Evolutionary conservation across 2,888 invertebrate species (phyloP).

Genomic region (Ichneumoninae sp.): DNA sequence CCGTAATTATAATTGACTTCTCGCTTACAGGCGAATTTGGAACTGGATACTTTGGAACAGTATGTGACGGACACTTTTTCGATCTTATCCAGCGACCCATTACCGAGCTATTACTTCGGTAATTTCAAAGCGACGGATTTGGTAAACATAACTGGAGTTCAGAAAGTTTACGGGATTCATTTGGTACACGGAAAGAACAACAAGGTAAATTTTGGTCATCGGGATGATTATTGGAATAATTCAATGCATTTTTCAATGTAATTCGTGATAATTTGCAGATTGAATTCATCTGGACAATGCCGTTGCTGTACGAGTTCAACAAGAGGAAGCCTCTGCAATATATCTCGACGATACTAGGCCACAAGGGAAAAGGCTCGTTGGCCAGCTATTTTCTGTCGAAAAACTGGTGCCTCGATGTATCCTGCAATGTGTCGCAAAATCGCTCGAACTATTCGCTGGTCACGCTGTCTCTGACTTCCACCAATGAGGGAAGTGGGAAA

Average conservation of each 20-base stretch:
- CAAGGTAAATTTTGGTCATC: background rate
- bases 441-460: conserved; percentile 92
- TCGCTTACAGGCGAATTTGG: conserved; percentile 85
- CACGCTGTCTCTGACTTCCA: conserved; percentile 90
- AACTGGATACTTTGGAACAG: conserved; percentile 87
- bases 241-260: too few species aligned
- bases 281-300: conserved; percentile 88
- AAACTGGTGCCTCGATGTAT: conserved; percentile 91
- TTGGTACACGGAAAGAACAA: background rate
- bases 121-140: conserved; percentile 1
- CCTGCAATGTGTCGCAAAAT: conserved; percentile 89
- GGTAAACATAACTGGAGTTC: background rate
- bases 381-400: conserved; percentile 91
- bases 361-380: conserved; percentile 94
- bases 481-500: conserved; percentile 90
- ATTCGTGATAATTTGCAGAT: conserved; percentile 79
- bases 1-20: conserved; percentile 2
- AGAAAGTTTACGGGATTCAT: background rate
- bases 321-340: conserved; percentile 91
- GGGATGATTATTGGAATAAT: background rate
- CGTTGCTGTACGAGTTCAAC: conserved; percentile 88
- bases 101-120: conserved; percentile 83
- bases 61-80: conserved; percentile 89
- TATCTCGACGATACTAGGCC: conserved; percentile 89
- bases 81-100: conserved; percentile 88